Base-by-base conservation (phyloP, 2,797 vertebrate genomes). In the Takifugu rubripes region DNA sequence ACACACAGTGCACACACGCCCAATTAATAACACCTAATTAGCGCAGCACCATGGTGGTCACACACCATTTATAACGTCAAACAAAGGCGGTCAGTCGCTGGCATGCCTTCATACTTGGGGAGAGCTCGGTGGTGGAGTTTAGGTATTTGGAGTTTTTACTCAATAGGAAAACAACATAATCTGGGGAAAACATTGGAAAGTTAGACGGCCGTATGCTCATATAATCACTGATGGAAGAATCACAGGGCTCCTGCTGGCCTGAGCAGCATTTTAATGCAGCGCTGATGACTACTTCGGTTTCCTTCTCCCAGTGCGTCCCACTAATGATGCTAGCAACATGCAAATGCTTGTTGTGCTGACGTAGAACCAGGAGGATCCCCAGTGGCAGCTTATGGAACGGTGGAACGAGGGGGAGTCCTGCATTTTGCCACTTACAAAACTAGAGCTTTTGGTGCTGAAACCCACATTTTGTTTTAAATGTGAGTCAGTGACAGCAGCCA, bases 1-100 rank as follows among this genome's bases (percentile, higher is more conserved):
- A 54, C 56, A 45, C 12, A 52, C 52, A 60, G 49, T 29, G 54
- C 12, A 7, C 10, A 63, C 66, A 57, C 56, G 63, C 48, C 44
- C 60, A 74, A 81, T 88, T 87, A 84, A 83, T 81, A 81, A 67
- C 66, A 70, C 61, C 61, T 81, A 80, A 79, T 85, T 85, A 89
- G 61, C 64, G 11, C 42, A 43, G 42, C 42, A 29, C 27, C 27
- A 7, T 29, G 27, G 7, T 29, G 27, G 27, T 7, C 27, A 29
- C 27, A 29, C 27, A 29, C 27, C 27, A 29, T 7, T 29, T 29
- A 29, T 29, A 29, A 29, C 7, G 36, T 42, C 10, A 42, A 42
- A 42, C 14, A 42, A 42, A 5, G 7, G 43, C 5, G 7, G 31
- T 7, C 31, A 36, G 9, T 36, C 10, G 33, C 29, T 31, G 29